These are phyloP conservation scores for Scaptomyza tumidula DNA, from an alignment of 2,888 invertebrate genomes.

Conservation along the genomic window DNA sequence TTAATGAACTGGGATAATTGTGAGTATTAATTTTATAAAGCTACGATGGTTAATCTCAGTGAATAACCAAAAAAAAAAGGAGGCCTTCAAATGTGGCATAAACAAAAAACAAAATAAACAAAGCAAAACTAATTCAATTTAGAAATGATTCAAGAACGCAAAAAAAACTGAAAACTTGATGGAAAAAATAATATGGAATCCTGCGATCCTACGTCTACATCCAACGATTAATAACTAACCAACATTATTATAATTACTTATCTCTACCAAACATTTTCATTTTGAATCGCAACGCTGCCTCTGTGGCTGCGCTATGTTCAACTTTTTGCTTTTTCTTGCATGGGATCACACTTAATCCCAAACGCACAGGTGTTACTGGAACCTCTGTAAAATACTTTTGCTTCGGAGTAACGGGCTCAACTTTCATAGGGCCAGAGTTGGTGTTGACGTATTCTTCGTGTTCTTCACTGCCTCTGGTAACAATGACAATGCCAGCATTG, in stretches of 20 bases:
- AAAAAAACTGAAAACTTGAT: slow-evolving; percentile 8
- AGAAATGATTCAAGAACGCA: not conserved
- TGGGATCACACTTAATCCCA: slow-evolving; percentile 32
- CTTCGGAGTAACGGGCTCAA: slow-evolving; percentile 77
- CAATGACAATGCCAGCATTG: slow-evolving; percentile 63
- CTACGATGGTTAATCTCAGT: not conserved
- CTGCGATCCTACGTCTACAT: not conserved
- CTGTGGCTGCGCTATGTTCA: slow-evolving; percentile 41
- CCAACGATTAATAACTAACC: slow-evolving; percentile 3
- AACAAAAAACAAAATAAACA: slow-evolving; percentile 1
- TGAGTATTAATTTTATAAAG: not conserved
- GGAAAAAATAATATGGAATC: slow-evolving; percentile 13
- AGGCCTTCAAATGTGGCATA: not conserved
- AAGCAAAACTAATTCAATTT: slow-evolving; percentile 10
- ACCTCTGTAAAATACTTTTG: slow-evolving; percentile 72
- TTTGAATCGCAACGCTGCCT: slow-evolving; percentile 62
- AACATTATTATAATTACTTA: slow-evolving; percentile 6
- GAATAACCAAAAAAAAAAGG: slow-evolving; percentile 13
- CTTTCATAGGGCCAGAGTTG: slow-evolving; percentile 75
- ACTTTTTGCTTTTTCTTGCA: not conserved
- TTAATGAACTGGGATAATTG: not conserved
- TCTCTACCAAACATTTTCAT: slow-evolving; percentile 39
- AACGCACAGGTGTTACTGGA: slow-evolving; percentile 63
- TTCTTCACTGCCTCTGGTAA: slow-evolving; percentile 15
- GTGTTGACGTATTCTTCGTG: slow-evolving; percentile 56